phyloP scores from a whole-genome alignment of 1,140 invertebrate genomes.

The Orius insidiosus region DNA sequence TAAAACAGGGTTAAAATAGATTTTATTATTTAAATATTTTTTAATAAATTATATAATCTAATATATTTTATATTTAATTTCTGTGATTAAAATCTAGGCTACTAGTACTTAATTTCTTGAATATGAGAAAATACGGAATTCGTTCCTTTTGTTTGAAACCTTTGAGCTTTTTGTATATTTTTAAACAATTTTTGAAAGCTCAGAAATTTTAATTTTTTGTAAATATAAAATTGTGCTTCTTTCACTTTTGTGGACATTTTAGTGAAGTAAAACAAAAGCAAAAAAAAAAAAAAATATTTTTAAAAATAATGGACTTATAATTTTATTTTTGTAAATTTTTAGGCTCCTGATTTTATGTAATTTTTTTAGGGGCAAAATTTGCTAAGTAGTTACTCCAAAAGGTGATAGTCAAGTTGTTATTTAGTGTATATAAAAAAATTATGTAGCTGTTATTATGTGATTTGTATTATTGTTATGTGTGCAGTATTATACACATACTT shows the following conservation, averaged over 20 bases:
- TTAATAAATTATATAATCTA: too few species aligned
- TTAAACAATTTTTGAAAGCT: too few species aligned
- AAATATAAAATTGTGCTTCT: constrained; percentile 3
- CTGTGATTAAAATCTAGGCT: not conserved
- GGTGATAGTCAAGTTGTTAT: not conserved
- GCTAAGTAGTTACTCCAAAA: not conserved
- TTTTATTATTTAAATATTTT: too few species aligned
- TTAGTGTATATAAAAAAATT: too few species aligned
- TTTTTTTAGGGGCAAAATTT: not conserved
- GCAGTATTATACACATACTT: constrained; percentile 2
- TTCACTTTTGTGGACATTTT: too few species aligned
- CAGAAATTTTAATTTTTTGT: constrained; percentile 3
- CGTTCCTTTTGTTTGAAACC: too few species aligned
- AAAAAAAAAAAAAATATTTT: too few species aligned
- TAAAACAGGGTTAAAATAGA: constrained; percentile 7
- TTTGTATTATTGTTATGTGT: constrained; percentile 5
- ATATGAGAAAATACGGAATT: constrained; percentile 17
- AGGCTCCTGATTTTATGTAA: not conserved
- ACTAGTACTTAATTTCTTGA: constrained; percentile 9
- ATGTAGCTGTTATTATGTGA: constrained; percentile 1
- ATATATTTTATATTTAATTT: not conserved
- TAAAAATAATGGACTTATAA: constrained; percentile 6
- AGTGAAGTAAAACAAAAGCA: too few species aligned
- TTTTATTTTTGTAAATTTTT: constrained; percentile 5
- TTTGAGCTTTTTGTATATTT: too few species aligned